Conservation (phyloP, 2,113 vertebrate genomes). For the Zingel zingel region DNA sequence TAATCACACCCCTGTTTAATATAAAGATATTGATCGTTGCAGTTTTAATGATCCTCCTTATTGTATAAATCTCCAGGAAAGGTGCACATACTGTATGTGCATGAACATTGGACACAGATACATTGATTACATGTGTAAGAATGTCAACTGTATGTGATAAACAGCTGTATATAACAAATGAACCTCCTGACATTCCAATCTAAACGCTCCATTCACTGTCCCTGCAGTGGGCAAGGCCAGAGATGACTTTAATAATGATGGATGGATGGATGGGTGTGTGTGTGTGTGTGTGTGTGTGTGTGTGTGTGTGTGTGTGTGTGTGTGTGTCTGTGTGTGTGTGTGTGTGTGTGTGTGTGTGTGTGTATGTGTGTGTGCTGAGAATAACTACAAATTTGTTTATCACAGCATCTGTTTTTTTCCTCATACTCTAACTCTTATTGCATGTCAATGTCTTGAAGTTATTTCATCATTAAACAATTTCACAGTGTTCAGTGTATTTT, state of each 20-base stretch:
- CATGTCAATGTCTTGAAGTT: not conserved
- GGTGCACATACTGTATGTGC: not conserved
- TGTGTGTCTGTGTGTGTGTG: not conserved
- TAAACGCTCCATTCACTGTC: not conserved
- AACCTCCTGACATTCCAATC: not conserved
- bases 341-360: not conserved
- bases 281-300: not conserved
- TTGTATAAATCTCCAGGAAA: not conserved
- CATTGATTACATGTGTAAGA: not conserved
- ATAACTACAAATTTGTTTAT: not conserved
- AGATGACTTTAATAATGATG: slow-evolving; percentile 28
- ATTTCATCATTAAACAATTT: not conserved
- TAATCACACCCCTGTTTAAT: no score
- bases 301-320: not conserved
- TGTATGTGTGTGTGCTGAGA: not conserved
- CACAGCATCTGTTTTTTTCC: not conserved
- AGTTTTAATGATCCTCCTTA: not conserved
- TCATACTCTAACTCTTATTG: not conserved
- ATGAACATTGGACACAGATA: not conserved
- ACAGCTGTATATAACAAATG: not conserved
- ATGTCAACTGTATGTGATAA: not conserved
- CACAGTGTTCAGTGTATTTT: not conserved
- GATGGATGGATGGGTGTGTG: not conserved
- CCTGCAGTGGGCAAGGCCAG: slow-evolving; percentile 9
- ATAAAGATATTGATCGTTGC: not conserved